Base-by-base conservation (phyloP, 2,797 vertebrate species). In the Acrossocheilus wenchowensis region DNA sequence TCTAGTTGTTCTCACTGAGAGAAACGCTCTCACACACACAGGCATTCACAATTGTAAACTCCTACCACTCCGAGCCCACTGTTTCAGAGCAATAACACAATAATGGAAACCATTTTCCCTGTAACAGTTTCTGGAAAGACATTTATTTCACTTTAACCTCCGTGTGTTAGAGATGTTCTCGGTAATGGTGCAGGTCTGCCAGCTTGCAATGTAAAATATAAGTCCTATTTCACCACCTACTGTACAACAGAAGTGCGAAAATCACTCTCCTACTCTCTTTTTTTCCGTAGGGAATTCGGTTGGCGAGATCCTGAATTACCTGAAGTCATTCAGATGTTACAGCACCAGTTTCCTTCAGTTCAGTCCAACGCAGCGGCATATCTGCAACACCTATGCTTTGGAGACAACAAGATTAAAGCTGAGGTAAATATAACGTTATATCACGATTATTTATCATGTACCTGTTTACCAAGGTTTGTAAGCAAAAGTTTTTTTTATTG, bases 301-400 rank as follows among this genome's bases (percentile, higher is more conserved):
- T 99, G 98, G 98, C 95, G 98, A 95, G 98, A 99, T 94, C 98
- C 98, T 0, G 98, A 99, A 92, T 96, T 99, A 92, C 98, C 98
- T 52, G 98, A 99, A 92, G 98, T 99, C 90, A 99, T 99, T 92
- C 98, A 99, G 94, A 99, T 99, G 98, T 93, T 99, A 88, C 98
- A 99, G 84, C 98, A 99, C 91, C 98, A 99, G 26, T 99, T 99
- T 90, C 98, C 98, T n/a, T 99, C 98, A 0, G 98, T 99, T 88
- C 98, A 99, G 92, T 99, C 98, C 14, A 99, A 99, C 10, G 98
- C 98, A 64, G 98, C 98, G 26, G 98, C 98, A 84, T 99, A 99
- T 89, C 95, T 99, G 71, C 98, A 99, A 84, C 98, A 99, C 92
- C 97, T 99, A 84, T 99, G 98, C 94, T 99, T 99, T 0, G 98